phyloP scores from a whole-genome alignment of 2,113 vertebrate species.

The Prochilodus magdalenae region DNA sequence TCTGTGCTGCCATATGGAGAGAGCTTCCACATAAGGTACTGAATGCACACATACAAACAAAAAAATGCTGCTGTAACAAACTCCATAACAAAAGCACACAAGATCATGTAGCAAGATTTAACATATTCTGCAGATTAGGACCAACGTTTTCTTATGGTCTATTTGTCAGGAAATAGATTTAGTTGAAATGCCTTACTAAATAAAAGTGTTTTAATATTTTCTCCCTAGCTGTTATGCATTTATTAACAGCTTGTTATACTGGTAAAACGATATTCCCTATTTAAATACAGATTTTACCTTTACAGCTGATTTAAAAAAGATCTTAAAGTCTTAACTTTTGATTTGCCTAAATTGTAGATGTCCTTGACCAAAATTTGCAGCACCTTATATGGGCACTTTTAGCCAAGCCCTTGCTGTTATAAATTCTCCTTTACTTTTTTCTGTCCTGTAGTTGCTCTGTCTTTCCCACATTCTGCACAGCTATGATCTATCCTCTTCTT shows the following conservation, averaged over 20 bases:
- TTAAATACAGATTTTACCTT: too few species aligned
- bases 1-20: conserved; percentile 96
- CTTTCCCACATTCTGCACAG: not conserved
- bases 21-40: conserved; percentile 87
- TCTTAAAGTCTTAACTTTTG: not conserved
- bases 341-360: not conserved
- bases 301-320: not conserved
- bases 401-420: not conserved
- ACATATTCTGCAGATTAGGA: too few species aligned
- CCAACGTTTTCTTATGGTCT: too few species aligned
- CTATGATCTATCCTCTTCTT: not conserved
- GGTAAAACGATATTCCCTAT: too few species aligned
- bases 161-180: too few species aligned
- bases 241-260: too few species aligned
- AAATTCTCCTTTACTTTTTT: too few species aligned
- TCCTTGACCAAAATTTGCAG: not conserved
- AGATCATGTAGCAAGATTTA: too few species aligned
- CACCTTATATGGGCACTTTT: not conserved
- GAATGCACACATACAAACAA: not conserved
- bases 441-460: not conserved
- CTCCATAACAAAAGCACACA: too few species aligned
- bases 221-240: too few species aligned
- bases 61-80: not conserved
- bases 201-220: too few species aligned
- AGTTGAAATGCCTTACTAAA: too few species aligned